These are phyloP conservation scores for Dichetophora obliterata DNA, from an alignment of 2,888 invertebrate species.

Conservation along the genomic window DNA sequence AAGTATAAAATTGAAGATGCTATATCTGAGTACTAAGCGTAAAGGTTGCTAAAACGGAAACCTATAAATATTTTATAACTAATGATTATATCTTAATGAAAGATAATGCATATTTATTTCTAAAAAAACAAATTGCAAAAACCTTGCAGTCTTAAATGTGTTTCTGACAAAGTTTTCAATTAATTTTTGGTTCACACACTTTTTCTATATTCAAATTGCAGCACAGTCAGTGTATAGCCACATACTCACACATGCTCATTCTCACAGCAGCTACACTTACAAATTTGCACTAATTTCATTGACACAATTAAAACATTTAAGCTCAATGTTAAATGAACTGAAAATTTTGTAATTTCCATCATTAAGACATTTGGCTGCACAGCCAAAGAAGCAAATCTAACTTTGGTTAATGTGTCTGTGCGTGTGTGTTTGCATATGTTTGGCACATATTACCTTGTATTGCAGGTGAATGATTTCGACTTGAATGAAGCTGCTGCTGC, in stretches of 20 bases:
- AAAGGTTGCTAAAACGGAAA: no score
- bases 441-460: background rate
- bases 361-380: slow-evolving; percentile 7
- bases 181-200: background rate
- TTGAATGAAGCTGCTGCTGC: no score
- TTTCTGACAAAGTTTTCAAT: background rate
- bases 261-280: background rate
- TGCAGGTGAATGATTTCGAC: slow-evolving; percentile 4
- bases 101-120: no score
- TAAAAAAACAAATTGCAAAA: no score
- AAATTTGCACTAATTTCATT: slow-evolving; percentile 20
- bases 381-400: background rate
- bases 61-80: no score
- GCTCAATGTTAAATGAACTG: background rate
- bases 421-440: background rate
- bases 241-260: background rate
- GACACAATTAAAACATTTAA: slow-evolving; percentile 25
- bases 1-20: no score
- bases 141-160: no score
- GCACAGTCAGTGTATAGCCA: background rate
- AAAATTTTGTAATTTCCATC: background rate
- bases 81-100: no score
- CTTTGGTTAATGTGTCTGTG: background rate
- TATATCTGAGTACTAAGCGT: no score
- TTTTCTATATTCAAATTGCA: background rate